phyloP scores from a whole-genome alignment of 2,113 vertebrate species.

The Cygnus buccinator region DNA sequence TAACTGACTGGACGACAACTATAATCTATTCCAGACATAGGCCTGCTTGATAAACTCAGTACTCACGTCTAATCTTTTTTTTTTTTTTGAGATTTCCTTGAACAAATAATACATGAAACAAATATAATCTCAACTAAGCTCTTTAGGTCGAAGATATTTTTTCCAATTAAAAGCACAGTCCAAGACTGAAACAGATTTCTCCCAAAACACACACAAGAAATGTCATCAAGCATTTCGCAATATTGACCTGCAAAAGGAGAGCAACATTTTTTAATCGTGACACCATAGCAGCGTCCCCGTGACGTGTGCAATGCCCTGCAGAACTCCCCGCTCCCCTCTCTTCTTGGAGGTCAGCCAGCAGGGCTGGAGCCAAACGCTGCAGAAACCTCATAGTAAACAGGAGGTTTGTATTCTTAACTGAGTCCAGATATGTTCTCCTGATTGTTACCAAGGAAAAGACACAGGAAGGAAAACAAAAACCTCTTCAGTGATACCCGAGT shows the following conservation, averaged over 20 bases:
- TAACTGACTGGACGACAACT: slow-evolving; percentile 37
- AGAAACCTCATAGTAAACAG: neutral
- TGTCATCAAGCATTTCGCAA: slow-evolving; percentile 20
- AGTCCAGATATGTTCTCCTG: neutral
- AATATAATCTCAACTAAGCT: slow-evolving; percentile 19
- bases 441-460: neutral
- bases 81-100: neutral
- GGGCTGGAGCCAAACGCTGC: neutral
- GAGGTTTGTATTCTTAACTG: neutral
- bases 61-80: neutral
- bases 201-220: slow-evolving; percentile 4
- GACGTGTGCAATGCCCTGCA: neutral
- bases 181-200: neutral
- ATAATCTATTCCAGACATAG: slow-evolving; percentile 54
- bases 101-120: neutral
- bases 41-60: slow-evolving; percentile 28
- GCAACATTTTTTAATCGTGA: slow-evolving; percentile 61
- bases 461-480: neutral
- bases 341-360: neutral
- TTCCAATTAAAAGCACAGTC: neutral
- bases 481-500: neutral
- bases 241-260: slow-evolving; percentile 32
- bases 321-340: neutral
- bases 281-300: neutral
- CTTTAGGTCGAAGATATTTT: neutral